Conservation (phyloP, 1,140 invertebrate genomes). For the Brachionus paranguensis region DNA sequence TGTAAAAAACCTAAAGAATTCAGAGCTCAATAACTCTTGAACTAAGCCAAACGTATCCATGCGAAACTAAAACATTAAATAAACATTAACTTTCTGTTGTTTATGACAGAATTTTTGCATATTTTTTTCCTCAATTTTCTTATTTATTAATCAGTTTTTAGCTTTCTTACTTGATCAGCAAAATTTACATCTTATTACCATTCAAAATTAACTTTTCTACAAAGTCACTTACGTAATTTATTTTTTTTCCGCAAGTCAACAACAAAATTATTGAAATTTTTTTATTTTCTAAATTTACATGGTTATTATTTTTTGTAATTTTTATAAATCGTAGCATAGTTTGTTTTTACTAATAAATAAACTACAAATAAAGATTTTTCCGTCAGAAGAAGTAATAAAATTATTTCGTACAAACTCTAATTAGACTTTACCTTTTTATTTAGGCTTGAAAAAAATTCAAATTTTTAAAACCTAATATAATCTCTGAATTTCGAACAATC, state of each 20-base stretch:
- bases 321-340: neutral
- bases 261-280: neutral
- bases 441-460: too few species aligned
- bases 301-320: neutral
- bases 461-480: neutral
- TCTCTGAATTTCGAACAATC: neutral
- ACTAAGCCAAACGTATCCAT: conserved; percentile 28
- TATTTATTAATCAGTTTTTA: neutral
- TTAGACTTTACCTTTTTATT: neutral
- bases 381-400: neutral
- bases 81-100: neutral
- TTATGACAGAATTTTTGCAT: neutral
- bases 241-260: neutral
- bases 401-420: neutral
- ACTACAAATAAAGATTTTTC: neutral
- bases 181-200: neutral
- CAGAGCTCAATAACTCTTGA: neutral
- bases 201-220: neutral
- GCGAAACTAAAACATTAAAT: conserved; percentile 35
- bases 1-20: neutral
- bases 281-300: neutral
- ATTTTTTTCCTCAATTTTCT: neutral
- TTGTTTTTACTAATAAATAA: neutral
- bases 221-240: neutral
- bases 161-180: neutral